Evolutionary conservation across 2,113 vertebrate genomes (phyloP), one percentile per base, ranked within the genome.

Genomic region (Cathartes aura): DNA sequence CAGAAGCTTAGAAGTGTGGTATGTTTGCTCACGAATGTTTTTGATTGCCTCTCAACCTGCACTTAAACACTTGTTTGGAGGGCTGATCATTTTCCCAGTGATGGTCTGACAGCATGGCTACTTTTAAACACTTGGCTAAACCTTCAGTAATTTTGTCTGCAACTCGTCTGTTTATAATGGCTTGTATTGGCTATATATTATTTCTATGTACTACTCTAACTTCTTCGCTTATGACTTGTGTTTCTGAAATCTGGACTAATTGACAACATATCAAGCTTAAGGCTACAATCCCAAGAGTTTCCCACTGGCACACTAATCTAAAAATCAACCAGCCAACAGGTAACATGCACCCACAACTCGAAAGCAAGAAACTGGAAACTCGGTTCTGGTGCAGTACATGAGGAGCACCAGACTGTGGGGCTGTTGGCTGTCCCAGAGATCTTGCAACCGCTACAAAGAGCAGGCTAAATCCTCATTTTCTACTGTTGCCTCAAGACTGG

Each of bases 391-490:
- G 97, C 85, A 97, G 52, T 97, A 21, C 68, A 6, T 42, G 53
- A 80, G 21, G 24, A 40, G 50, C 47, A 71, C 97, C 97, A 96
- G 94, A 71, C 86, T 68, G 96, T 97, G 97, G 97, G 89, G 97
- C 96, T 97, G 87, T 96, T 96, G 82, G 34, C 87, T 86, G 82
- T 91, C 88, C 93, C 60, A 81, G 24, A 62, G 55, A 56, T 52
- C 18, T 29, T 42, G 19, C 56, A 94, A 10, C 20, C 47, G 74
- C 45, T 72, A 38, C 34, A 48, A 72, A 76, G 40, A 80, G 21
- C 56, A 30, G 45, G 16, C 18, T 73, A n/a, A 70, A 60, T 87
- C 68, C 43, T 63, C 8, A 3, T 76, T 70, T 87, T 81, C 62
- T 84, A 6, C 24, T 73, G 21, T 70, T 90, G 19, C 38, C 23